Percentiles rank a stretch among this genome's conserved stretches.
Evolutionary conservation across 2,888 invertebrate species (phyloP).

Genomic region (Lochmaea capreae): DNA sequence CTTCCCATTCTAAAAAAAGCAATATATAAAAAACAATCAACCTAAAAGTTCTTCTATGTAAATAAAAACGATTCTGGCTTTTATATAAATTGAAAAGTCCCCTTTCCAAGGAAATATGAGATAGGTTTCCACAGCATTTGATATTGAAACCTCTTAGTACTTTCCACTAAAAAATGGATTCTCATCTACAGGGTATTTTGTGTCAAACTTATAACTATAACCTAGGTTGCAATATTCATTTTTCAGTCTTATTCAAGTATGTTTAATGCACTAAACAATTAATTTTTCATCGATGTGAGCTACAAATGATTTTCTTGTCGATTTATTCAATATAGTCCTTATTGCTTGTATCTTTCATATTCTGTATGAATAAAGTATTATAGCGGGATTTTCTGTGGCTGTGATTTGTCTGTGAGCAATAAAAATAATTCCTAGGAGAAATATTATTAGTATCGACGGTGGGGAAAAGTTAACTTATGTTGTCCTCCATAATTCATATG

Average conservation of each 20-base stretch:
- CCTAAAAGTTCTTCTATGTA: neutral
- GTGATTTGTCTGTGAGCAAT: slow-evolving; percentile 15
- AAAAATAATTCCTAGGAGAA: slow-evolving; percentile 22
- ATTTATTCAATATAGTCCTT: neutral
- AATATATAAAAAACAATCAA: neutral
- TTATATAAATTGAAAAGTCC: slow-evolving; percentile 4
- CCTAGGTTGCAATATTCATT: too few relatives aligned
- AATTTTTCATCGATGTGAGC: too few relatives aligned
- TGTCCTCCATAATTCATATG: slow-evolving; percentile 21
- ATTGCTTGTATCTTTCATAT: neutral
- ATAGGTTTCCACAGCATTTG: neutral
- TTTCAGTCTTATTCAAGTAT: too few relatives aligned
- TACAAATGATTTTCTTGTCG: neutral
- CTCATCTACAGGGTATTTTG: neutral
- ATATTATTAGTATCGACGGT: slow-evolving; percentile 11
- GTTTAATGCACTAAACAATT: too few relatives aligned
- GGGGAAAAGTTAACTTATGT: neutral
- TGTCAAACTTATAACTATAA: too few relatives aligned
- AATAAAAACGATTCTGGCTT: neutral
- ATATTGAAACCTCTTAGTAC: neutral
- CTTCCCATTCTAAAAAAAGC: neutral
- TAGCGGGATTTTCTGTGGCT: neutral
- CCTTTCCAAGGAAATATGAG: neutral
- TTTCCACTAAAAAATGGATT: neutral
- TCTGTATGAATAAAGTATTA: slow-evolving; percentile 3